These are phyloP conservation scores for Campylomormyrus numenius DNA, from an alignment of 2,113 vertebrate genomes.

Conservation along the genomic window DNA sequence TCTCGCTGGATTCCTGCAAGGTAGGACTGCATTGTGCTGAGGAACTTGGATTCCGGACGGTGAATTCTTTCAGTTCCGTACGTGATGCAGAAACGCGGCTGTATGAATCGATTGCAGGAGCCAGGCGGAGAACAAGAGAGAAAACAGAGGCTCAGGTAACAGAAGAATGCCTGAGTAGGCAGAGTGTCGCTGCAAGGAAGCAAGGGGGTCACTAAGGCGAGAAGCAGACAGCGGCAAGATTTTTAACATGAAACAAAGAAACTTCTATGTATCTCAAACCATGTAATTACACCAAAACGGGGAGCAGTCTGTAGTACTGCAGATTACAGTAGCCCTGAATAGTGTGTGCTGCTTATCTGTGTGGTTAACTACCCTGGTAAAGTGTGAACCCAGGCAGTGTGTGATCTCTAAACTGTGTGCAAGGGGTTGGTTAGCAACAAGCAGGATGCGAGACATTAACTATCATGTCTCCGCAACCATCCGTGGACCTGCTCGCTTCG, in stretches of 20 bases:
- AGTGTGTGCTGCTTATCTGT: background rate
- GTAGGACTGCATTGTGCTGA: slow-evolving; percentile 48
- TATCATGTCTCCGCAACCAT: background rate
- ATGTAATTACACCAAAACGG: background rate
- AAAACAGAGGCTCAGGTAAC: slow-evolving; percentile 11
- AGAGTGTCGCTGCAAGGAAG: background rate
- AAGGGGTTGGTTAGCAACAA: background rate
- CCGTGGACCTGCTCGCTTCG: background rate
- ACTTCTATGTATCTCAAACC: background rate
- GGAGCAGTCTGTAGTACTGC: background rate
- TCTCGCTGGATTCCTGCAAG: slow-evolving; percentile 61
- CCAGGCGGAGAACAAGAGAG: slow-evolving; percentile 31
- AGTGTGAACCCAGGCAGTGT: background rate
- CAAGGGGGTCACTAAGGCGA: background rate
- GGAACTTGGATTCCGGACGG: slow-evolving; percentile 4
- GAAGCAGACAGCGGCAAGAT: background rate
- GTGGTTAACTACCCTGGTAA: background rate
- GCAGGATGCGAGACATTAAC: background rate
- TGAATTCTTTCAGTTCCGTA: slow-evolving; percentile 12
- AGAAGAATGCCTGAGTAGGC: background rate
- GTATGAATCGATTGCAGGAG: background rate
- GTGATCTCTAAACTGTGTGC: background rate
- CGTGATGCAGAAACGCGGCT: slow-evolving; percentile 18
- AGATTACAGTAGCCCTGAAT: too few species aligned
- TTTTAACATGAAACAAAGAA: background rate